Evolutionary conservation across 2,113 vertebrate species (phyloP).

Genomic region (Gobiocypris rarus): DNA sequence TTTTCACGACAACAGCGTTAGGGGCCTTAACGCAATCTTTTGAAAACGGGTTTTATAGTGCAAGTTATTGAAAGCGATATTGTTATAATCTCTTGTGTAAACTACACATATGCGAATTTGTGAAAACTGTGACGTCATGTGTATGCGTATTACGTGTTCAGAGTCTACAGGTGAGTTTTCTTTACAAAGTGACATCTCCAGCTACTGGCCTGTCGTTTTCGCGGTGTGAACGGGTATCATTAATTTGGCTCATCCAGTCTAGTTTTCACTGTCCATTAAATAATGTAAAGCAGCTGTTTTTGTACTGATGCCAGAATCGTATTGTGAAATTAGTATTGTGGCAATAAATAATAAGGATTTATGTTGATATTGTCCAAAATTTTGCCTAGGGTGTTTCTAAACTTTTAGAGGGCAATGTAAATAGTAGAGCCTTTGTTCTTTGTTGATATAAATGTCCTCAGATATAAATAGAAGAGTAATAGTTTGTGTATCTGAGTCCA

Average conservation of each 20-base stretch:
- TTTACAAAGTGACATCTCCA: too few relatives aligned
- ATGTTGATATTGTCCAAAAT: background rate
- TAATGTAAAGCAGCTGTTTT: background rate
- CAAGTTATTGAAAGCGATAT: too few relatives aligned
- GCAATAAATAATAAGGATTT: background rate
- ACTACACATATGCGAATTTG: too few relatives aligned
- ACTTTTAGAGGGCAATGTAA: background rate
- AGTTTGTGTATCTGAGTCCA: slow-evolving; percentile 33
- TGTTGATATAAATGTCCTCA: background rate
- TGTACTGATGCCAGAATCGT: background rate
- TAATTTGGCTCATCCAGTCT: background rate
- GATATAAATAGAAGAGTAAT: background rate
- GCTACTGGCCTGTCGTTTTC: too few relatives aligned
- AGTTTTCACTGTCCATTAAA: background rate
- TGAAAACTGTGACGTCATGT: too few relatives aligned
- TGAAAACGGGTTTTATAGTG: too few relatives aligned
- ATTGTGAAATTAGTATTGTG: too few relatives aligned
- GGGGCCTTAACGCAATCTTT: too few relatives aligned
- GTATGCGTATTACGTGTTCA: too few relatives aligned
- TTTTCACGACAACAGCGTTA: too few relatives aligned
- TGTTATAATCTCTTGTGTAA: too few relatives aligned
- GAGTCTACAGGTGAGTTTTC: too few relatives aligned
- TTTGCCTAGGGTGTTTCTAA: background rate
- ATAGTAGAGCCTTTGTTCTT: background rate
- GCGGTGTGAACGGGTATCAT: background rate